A percentile compares a stretch with the other conserved stretches of the same genome.
Evolutionary conservation across 2,113 vertebrate genomes (phyloP).

Genomic region (Trogon surrucura): DNA sequence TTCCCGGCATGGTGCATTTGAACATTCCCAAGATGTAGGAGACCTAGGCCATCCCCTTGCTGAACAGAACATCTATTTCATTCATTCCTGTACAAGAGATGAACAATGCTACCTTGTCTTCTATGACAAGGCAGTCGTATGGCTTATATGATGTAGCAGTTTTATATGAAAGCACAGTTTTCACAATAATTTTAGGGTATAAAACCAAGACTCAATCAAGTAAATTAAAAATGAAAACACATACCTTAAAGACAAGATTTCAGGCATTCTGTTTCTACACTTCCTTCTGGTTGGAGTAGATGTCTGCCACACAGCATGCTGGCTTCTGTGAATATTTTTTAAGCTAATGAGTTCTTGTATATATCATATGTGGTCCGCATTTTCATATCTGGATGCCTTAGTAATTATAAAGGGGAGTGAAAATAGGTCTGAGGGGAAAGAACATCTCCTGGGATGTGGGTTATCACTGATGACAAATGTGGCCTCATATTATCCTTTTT

Average conservation of each 20-base stretch:
- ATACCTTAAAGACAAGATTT: neutral
- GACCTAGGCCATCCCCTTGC: neutral
- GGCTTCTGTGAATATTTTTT: neutral
- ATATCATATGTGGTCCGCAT: neutral
- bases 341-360: neutral
- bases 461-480: neutral
- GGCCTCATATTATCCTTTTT: neutral
- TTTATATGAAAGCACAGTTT: neutral
- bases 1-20: neutral
- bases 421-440: neutral
- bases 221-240: neutral
- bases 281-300: neutral
- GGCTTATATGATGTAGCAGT: neutral
- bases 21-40: neutral
- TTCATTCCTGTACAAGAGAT: neutral
- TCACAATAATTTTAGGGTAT: neutral
- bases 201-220: neutral
- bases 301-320: neutral
- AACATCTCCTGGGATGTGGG: neutral
- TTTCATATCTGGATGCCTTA: neutral
- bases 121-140: neutral
- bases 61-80: neutral
- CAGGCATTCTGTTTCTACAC: neutral
- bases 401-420: accelerated
- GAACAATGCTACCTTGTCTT: neutral